These are phyloP conservation scores for Triops longicaudatus DNA, from an alignment of 1,140 invertebrate species.

Conservation along the genomic window DNA sequence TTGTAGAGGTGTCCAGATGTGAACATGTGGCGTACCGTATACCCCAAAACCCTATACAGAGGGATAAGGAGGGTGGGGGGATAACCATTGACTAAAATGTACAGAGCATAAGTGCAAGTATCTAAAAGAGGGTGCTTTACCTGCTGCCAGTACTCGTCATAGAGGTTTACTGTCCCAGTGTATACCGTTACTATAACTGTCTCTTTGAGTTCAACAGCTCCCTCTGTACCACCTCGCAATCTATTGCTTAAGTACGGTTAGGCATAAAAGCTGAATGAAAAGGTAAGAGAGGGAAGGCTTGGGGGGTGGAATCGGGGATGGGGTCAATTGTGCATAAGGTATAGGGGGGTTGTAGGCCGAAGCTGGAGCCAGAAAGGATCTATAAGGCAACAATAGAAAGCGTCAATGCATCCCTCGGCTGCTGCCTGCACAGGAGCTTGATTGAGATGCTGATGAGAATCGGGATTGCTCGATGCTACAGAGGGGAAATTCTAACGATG, in stretches of 20 bases:
- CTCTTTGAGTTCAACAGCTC: not conserved
- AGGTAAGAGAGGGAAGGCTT: no score
- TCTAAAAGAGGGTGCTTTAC: not conserved
- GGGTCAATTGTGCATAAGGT: not conserved
- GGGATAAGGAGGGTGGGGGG: no score
- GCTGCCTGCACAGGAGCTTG: conserved; percentile 13
- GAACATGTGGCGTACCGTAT: conserved; percentile 5
- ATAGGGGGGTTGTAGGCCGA: not conserved
- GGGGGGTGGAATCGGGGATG: not conserved
- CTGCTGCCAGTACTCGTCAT: not conserved
- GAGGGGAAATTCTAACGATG: conserved; percentile 6
- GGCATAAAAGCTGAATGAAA: not conserved
- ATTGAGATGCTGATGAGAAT: conserved; percentile 15
- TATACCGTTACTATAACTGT: conserved; percentile 6
- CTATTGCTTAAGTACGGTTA: not conserved
- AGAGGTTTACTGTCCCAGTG: not conserved
- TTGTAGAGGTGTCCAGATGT: conserved; percentile 11
- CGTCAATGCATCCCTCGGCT: conserved; percentile 7
- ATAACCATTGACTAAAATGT: not conserved
- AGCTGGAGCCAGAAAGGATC: not conserved
- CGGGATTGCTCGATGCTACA: not conserved
- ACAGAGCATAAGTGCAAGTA: not conserved
- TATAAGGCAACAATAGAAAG: conserved; percentile 5
- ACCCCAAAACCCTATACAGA: not conserved
- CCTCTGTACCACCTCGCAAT: not conserved